Conservation (phyloP, 2,888 invertebrate species). For the Biston betularia region DNA sequence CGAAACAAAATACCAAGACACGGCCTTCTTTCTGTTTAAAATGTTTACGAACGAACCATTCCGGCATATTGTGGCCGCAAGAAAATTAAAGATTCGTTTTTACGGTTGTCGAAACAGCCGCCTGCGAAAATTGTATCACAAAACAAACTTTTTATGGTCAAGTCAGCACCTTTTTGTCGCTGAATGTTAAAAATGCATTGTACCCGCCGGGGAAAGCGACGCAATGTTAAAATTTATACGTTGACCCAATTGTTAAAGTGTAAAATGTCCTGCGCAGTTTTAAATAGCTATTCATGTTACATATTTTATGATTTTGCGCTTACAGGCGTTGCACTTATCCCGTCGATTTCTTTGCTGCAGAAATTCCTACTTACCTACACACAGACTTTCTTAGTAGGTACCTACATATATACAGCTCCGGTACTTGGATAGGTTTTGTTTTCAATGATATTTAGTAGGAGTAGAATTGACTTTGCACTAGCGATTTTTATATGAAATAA, state of each 20-base stretch:
- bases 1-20: background rate
- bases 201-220: conserved; percentile 40
- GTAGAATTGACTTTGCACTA: background rate
- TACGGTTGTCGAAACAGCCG: conserved; percentile 26
- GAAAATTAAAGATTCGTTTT: conserved; percentile 36
- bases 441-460: background rate
- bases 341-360: background rate
- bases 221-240: conserved; percentile 57
- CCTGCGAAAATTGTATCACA: conserved; percentile 33
- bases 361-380: background rate
- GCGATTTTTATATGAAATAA: background rate
- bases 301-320: conserved; percentile 24
- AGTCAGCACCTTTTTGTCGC: conserved; percentile 44
- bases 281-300: conserved; percentile 13
- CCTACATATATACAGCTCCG: too few species aligned
- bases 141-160: conserved; percentile 39
- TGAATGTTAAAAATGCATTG: conserved; percentile 53
- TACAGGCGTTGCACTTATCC: background rate
- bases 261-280: conserved; percentile 46
- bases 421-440: background rate
- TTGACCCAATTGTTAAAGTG: conserved; percentile 55
- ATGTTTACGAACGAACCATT: conserved; percentile 24
- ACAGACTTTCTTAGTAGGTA: background rate
- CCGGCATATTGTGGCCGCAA: conserved; percentile 21
- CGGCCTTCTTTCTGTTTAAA: conserved; percentile 4